Conservation (phyloP, 2,113 vertebrate species). For the Dermatemys mawii region DNA sequence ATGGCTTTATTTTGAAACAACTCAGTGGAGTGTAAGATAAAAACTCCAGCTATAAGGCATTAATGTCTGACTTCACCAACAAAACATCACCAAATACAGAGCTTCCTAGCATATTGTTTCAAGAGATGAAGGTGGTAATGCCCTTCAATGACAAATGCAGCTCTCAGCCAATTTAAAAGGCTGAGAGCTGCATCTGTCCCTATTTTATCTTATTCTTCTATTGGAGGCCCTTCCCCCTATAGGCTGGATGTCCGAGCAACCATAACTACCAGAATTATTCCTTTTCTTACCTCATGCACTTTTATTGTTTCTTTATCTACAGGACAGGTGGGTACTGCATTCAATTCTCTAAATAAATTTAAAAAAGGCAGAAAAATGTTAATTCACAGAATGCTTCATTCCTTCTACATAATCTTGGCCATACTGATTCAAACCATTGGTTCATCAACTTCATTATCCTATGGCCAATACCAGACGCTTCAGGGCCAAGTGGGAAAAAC, state of each 20-base stretch:
- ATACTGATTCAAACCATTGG: background rate
- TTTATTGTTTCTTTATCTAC: conserved; percentile 86
- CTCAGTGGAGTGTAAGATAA: background rate
- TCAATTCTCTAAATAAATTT: conserved; percentile 76
- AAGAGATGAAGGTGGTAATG: background rate
- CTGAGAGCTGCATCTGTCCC: background rate
- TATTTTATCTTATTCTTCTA: background rate
- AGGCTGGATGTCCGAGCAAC: background rate
- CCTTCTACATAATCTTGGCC: background rate
- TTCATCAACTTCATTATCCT: background rate
- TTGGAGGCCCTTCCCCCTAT: background rate
- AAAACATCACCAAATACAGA: background rate
- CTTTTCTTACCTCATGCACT: conserved; percentile 84
- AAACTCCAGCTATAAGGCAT: background rate
- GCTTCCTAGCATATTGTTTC: background rate
- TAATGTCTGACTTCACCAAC: background rate
- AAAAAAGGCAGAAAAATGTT: background rate
- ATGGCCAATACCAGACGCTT: background rate
- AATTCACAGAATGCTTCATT: background rate
- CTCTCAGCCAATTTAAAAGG: too few relatives aligned
- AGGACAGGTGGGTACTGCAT: conserved; percentile 80
- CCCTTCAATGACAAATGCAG: too few relatives aligned
- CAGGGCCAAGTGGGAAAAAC: background rate
- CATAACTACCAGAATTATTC: background rate
- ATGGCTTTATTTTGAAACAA: background rate